Base-by-base conservation (phyloP, 2,797 vertebrate genomes). In the Pampus argenteus region DNA sequence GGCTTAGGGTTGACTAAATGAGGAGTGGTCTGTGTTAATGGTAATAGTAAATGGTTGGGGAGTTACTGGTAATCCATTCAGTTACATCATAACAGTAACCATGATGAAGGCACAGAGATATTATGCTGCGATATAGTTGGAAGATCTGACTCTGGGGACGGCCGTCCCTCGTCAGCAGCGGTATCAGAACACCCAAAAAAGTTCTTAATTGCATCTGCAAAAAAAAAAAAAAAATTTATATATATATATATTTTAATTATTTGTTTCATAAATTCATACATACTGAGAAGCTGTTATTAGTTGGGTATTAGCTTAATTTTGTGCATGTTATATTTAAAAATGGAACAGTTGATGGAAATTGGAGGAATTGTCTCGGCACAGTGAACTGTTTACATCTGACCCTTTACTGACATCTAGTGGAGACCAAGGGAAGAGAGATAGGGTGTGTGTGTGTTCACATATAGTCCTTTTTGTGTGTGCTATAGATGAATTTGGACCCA, bases 391-490 rank as follows among this genome's bases (percentile, higher is more conserved):
- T 47, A 44, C 2, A 29, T 29, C 13, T 20, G 28, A 9, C 15
- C 45, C 4, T 60, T 65, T 50, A 10, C 65, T 80, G 76, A 62
- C 81, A 85, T 66, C 86, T 82, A 71, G 73, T 82, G 86, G 76
- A 40, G 29, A 48, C 14, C 17, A 3, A 28, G 8, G 51, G 55
- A 56, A 79, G 45, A 48, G 22, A n/a, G 6, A 2, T 2, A 4
- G 15, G 14, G 34, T 4, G n/a, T 3, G 7, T 54, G 11, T 40
- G 34, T 36, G 34, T 36, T 9, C 11, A 10, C n/a, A 5, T 6
- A 28, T 5, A 4, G 25, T 22, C 23, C 18, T 4, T 6, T 2
- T 52, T 44, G 11, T 25, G 4, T 14, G 18, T n/a, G 14, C 18
- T 3, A 9, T 26, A 47, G 0, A 13, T 29, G 28, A 42, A 13